Evolutionary conservation across 2,888 invertebrate genomes (phyloP).

Genomic region (Lampropteryx suffumata): DNA sequence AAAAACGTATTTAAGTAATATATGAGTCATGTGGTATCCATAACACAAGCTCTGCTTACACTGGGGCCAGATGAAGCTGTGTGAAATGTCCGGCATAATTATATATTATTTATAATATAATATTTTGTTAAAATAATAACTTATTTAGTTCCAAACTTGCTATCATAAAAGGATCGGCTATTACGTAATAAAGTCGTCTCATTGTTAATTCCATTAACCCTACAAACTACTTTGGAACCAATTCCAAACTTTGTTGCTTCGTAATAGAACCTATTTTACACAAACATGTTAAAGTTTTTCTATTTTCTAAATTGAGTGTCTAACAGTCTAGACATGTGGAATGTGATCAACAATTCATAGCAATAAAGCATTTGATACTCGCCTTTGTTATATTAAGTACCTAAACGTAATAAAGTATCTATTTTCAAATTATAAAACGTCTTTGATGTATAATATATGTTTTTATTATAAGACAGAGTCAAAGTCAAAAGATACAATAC

Average conservation of each 20-base stretch:
- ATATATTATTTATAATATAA: too few relatives aligned
- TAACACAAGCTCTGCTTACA: too few relatives aligned
- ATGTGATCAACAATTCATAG: conserved; percentile 9
- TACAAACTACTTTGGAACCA: conserved; percentile 2
- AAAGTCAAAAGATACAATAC: too few relatives aligned
- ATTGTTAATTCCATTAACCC: conserved; percentile 19
- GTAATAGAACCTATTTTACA: conserved; percentile 7
- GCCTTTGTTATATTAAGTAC: neutral
- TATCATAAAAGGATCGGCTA: neutral
- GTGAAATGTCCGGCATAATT: too few relatives aligned
- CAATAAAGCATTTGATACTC: neutral
- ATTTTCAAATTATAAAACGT: too few relatives aligned
- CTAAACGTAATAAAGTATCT: too few relatives aligned
- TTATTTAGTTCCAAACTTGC: neutral
- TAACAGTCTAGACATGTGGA: conserved; percentile 7
- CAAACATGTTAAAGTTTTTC: conserved; percentile 4
- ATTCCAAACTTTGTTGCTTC: conserved; percentile 13
- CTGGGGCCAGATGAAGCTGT: too few relatives aligned
- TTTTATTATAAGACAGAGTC: too few relatives aligned
- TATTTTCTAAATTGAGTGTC: conserved; percentile 5
- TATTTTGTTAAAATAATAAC: too few relatives aligned
- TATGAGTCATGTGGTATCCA: too few relatives aligned
- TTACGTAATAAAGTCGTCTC: conserved; percentile 8
- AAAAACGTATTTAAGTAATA: too few relatives aligned
- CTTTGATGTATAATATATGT: too few relatives aligned